These are phyloP conservation scores for Danio kyathit DNA, from an alignment of 2,797 vertebrate genomes.

Conservation along the genomic window DNA sequence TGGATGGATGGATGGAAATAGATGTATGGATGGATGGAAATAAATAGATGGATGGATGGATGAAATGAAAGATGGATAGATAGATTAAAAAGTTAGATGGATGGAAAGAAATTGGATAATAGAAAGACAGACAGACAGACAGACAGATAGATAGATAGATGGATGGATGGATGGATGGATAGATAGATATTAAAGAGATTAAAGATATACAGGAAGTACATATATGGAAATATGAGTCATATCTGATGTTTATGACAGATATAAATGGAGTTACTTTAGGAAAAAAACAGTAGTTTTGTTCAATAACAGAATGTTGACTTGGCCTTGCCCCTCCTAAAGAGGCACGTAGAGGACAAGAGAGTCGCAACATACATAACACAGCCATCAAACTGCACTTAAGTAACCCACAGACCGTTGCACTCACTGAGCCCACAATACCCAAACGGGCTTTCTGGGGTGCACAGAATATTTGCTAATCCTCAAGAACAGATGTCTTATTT, in stretches of 20 bases:
- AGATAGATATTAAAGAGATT: too few relatives aligned
- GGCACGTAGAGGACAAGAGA: neutral
- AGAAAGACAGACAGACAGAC: too few relatives aligned
- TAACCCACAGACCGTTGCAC: conserved; percentile 45
- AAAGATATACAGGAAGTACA: too few relatives aligned
- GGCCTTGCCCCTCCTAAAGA: conserved; percentile 1
- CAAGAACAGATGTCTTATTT: conserved; percentile 68
- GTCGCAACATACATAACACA: conserved; percentile 16
- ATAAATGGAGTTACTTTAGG: neutral
- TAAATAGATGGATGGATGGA: too few relatives aligned
- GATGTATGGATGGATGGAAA: too few relatives aligned
- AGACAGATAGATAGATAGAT: neutral
- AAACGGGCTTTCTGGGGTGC: conserved; percentile 49
- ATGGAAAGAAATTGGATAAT: neutral
- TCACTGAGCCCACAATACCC: conserved; percentile 51
- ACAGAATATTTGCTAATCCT: conserved; percentile 65
- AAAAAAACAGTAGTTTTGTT: neutral
- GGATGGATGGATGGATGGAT: neutral
- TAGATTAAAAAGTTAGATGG: too few relatives aligned
- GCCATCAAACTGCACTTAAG: conserved; percentile 47
- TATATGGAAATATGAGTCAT: neutral
- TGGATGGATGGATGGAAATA: too few relatives aligned
- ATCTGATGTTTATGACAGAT: neutral
- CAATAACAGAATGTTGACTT: conserved; percentile 1
- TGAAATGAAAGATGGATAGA: too few relatives aligned